These are phyloP conservation scores for Choreutis nemorana DNA, from an alignment of 2,888 invertebrate genomes.

Conservation along the genomic window DNA sequence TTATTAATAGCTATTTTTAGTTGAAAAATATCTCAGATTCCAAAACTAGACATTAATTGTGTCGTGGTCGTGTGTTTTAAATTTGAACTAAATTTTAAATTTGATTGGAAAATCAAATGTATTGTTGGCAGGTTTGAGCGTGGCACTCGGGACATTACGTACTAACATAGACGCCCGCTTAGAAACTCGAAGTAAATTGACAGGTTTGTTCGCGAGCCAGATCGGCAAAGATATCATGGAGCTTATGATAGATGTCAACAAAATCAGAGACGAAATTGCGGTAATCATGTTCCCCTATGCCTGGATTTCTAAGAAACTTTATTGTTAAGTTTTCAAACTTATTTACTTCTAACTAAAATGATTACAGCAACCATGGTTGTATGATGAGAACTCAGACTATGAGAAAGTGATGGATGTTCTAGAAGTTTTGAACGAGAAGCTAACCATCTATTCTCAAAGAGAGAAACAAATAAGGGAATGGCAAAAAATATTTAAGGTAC, in stretches of 20 bases:
- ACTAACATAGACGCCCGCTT: slow-evolving; percentile 75
- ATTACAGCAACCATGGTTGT: slow-evolving; percentile 75
- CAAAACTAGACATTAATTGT: too few species aligned
- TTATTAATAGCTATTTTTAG: too few species aligned
- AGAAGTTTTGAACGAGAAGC: slow-evolving; percentile 68
- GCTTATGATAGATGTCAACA: slow-evolving; percentile 76
- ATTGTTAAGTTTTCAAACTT: too few species aligned
- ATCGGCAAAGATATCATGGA: slow-evolving; percentile 81
- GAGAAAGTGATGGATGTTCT: slow-evolving; percentile 71
- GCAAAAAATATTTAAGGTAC: slow-evolving; percentile 85
- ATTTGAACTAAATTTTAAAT: background rate
- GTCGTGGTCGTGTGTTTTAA: background rate
- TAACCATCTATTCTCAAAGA: slow-evolving; percentile 70
- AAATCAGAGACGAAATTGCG: slow-evolving; percentile 75
- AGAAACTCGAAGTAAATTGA: slow-evolving; percentile 73
- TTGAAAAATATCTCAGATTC: too few species aligned
- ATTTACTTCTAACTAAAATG: too few species aligned
- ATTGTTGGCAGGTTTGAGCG: slow-evolving; percentile 59
- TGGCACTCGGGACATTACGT: slow-evolving; percentile 68
- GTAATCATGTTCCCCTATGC: too few species aligned
- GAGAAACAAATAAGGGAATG: slow-evolving; percentile 80
- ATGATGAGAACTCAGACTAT: slow-evolving; percentile 75
- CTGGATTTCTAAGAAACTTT: too few species aligned
- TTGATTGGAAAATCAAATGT: background rate
- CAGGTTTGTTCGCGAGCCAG: slow-evolving; percentile 74